phyloP scores from a whole-genome alignment of 2,797 vertebrate genomes.

The Rhodeus uyekii region DNA sequence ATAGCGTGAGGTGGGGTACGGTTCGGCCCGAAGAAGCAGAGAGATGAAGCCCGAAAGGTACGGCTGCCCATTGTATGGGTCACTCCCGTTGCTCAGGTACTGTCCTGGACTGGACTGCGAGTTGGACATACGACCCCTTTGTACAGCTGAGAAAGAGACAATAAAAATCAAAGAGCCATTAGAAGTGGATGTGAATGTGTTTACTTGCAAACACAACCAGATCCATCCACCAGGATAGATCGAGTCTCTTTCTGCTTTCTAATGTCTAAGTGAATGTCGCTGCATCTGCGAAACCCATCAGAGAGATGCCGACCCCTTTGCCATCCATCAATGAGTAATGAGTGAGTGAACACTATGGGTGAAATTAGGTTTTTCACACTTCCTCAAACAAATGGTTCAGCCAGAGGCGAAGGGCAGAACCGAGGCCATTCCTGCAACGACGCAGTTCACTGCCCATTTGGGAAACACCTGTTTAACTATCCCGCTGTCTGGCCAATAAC shows the following conservation, averaged over 20 bases:
- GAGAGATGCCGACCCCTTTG: slow-evolving; percentile 48
- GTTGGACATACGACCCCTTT: slow-evolving; percentile 83
- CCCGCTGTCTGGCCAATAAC: slow-evolving; percentile 74
- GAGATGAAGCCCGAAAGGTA: slow-evolving; percentile 88
- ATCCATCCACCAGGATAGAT: background rate
- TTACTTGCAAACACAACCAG: slow-evolving; percentile 1
- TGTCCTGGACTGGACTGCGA: slow-evolving; percentile 83
- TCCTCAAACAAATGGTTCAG: slow-evolving; percentile 72
- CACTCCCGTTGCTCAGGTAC: slow-evolving; percentile 80
- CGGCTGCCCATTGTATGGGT: slow-evolving; percentile 82
- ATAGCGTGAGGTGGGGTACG: slow-evolving; percentile 85
- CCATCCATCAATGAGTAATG: slow-evolving; percentile 70
- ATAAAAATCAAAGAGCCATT: slow-evolving; percentile 1
- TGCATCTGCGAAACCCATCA: slow-evolving; percentile 46
- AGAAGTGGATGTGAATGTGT: background rate
- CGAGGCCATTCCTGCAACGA: slow-evolving; percentile 54
- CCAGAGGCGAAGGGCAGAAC: slow-evolving; percentile 70
- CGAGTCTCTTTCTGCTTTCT: background rate
- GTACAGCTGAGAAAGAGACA: slow-evolving; percentile 75
- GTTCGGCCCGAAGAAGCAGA: slow-evolving; percentile 83
- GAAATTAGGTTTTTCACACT: slow-evolving; percentile 71
- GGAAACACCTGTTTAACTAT: slow-evolving; percentile 80
- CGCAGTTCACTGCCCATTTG: slow-evolving; percentile 74
- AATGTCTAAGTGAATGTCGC: slow-evolving; percentile 1
- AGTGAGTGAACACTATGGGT: slow-evolving; percentile 70